Percentiles rank a stretch among this genome's conserved stretches.
Conservation (phyloP, 2,797 vertebrate species). For the Pangasius djambal region DNA sequence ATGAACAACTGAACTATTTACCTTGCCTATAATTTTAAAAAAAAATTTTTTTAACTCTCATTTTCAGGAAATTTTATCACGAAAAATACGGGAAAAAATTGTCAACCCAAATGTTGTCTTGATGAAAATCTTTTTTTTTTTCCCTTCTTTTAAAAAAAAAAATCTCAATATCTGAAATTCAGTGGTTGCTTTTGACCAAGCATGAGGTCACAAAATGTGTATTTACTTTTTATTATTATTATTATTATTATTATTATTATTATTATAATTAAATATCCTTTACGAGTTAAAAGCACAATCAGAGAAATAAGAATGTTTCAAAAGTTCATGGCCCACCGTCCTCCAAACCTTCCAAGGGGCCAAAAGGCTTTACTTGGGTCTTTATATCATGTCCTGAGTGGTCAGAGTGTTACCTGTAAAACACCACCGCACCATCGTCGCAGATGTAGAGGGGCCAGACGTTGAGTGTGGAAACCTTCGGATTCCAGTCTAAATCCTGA, state of each 20-base stretch:
- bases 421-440: constrained; percentile 98
- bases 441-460: constrained; percentile 99
- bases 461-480: constrained; percentile 95
- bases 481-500: constrained; percentile 99
- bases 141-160: too few relatives aligned
- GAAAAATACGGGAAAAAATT: neutral
- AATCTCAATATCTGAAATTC: neutral
- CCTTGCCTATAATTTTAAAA: too few relatives aligned
- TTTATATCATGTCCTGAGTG: neutral
- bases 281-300: neutral
- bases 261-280: neutral
- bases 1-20: neutral
- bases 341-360: neutral
- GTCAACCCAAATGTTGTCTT: neutral
- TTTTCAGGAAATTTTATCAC: neutral
- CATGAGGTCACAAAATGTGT: neutral
- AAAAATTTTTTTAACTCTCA: too few relatives aligned
- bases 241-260: neutral
- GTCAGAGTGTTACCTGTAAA: constrained; percentile 87
- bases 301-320: neutral
- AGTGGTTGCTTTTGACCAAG: neutral
- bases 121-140: too few relatives aligned
- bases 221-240: neutral
- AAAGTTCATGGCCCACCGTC: neutral
- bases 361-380: neutral